These are phyloP conservation scores for Vulpes ferrilata DNA, from an alignment of 2,113 vertebrate species.

Conservation along the genomic window DNA sequence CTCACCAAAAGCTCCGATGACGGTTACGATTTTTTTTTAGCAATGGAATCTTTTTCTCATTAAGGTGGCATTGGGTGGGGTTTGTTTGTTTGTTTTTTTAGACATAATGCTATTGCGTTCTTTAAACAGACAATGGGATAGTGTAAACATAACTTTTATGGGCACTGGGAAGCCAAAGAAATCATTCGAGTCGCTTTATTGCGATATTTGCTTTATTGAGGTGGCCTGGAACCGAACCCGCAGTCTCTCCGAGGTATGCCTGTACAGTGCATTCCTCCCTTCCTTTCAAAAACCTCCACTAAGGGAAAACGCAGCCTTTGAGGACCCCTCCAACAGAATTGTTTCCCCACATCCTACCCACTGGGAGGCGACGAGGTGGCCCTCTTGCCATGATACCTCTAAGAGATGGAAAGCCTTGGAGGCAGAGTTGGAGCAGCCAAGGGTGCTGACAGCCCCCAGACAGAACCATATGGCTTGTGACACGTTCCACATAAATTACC, in stretches of 20 bases:
- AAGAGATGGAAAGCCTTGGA: constrained; percentile 63
- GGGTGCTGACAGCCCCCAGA: constrained; percentile 58
- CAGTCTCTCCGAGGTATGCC: neutral
- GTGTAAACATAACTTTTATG: neutral
- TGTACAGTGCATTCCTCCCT: neutral
- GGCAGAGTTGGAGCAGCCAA: constrained; percentile 45
- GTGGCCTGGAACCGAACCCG: neutral
- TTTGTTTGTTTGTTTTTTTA: neutral
- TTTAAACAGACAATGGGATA: neutral
- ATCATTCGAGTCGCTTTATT: neutral
- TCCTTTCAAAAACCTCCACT: neutral
- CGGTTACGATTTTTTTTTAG: neutral
- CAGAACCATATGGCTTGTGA: constrained; percentile 71
- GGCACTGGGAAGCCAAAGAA: neutral
- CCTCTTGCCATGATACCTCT: neutral
- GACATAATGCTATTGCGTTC: neutral
- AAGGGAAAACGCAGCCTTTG: neutral
- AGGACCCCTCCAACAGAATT: neutral
- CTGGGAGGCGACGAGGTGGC: neutral
- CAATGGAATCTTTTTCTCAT: neutral
- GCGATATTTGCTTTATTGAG: neutral
- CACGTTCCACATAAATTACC: constrained; percentile 82
- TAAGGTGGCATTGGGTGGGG: neutral
- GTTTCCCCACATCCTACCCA: neutral
- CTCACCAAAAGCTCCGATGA: neutral